Conservation (phyloP, 2,797 vertebrate species). For the Scolopax rusticola region DNA sequence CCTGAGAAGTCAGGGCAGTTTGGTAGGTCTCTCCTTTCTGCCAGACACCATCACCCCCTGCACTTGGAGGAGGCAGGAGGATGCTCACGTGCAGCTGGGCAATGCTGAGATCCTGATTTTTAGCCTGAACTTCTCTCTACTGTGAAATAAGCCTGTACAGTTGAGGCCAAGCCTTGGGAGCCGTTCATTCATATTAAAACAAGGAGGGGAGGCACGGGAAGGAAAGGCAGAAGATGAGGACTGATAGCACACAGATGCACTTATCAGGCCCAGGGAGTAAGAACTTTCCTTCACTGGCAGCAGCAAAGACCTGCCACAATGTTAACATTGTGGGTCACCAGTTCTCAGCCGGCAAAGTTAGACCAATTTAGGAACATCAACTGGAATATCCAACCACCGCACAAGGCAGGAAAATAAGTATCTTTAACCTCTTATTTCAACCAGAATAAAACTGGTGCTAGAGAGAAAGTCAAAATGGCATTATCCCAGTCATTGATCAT, state of each 20-base stretch:
- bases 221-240: not conserved
- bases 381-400: not conserved
- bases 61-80: not conserved
- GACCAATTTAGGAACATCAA: not conserved
- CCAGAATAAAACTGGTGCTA: not conserved
- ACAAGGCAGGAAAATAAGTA: not conserved
- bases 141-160: not conserved
- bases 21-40: not conserved
- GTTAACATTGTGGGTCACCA: not conserved
- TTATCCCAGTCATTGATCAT: not conserved
- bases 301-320: not conserved
- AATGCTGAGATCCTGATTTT: not conserved
- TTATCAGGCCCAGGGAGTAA: not conserved
- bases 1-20: rapidly evolving
- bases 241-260: not conserved
- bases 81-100: not conserved
- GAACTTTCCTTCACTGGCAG: not conserved
- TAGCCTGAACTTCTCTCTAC: not conserved
- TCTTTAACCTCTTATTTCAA: not conserved
- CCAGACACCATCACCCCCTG: not conserved
- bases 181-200: not conserved
- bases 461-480: not conserved
- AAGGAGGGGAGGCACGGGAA: not conserved
- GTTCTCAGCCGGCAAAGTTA: not conserved
- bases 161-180: not conserved